Base-by-base conservation (phyloP, 2,888 invertebrate species). In the Meteorus colon region DNA sequence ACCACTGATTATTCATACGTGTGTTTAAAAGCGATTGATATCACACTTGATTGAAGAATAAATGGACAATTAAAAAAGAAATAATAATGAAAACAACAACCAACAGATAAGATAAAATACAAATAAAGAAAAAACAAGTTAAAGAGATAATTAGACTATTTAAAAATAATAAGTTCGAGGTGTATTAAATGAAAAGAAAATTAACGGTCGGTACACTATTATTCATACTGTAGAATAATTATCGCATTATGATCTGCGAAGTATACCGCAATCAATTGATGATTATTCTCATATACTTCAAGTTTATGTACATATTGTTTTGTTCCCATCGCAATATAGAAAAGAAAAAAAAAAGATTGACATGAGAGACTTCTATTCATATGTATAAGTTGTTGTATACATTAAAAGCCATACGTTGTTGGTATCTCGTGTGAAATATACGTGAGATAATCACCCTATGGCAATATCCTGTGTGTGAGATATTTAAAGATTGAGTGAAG, bases 391-490 rank as follows among this genome's bases (percentile, higher is more conserved):
- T 41, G 41, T 41, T 41, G 41, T 41, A 41, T 41, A 41, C 41
- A 41, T 41, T 41, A 41, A 41, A 41, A 8, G 12, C 27, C 19
- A 51, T 69, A 55, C 31, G 51, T 19, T 55, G 29, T 31, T 27
- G 12, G 27, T 59, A 59, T 27, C 24, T 34, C 69, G 70, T 70
- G 70, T 31, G 70, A 70, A 70, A 51, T 59, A 37, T 59, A 70
- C 70, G 70, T 70, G 70, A 70, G 70, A 70, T 70, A 59, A 59
- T 70, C 16, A 70, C 55, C 59, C 48, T n/a, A 48, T 29, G n/a
- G 70, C 19, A 70, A 59, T 24, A 59, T 70, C 55, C n/a, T 48
- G n/a, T 48, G n/a, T 48, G 55, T 59, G 55, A 59, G 70, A 31
- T 55, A 31, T 70, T 70, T 70, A 59, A 59, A 70, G 59, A 48